A percentile compares a stretch with the other conserved stretches of the same genome.
Evolutionary conservation across 2,797 vertebrate species (phyloP).

Genomic region (Darevskia mixta): DNA sequence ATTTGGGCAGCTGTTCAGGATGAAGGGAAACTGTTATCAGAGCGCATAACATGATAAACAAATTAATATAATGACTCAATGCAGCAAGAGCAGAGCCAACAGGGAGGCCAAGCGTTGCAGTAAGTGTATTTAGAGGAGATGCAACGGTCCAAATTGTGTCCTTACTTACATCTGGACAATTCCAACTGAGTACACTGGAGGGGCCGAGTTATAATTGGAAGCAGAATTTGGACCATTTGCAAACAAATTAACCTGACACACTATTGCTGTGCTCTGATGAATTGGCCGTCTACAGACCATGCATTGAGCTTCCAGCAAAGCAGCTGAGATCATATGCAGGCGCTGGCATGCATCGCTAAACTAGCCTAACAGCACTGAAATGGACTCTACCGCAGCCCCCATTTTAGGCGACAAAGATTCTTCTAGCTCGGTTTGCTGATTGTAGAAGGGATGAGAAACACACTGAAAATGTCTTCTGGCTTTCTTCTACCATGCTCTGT

Average conservation of each 20-base stretch:
- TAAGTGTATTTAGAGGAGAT: conserved; percentile 19
- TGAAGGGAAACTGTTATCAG: conserved; percentile 42
- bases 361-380: not conserved
- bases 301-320: conserved; percentile 23
- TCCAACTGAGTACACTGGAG: not conserved
- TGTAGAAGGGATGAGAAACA: not conserved
- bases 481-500: too few relatives aligned
- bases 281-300: not conserved
- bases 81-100: conserved; percentile 20
- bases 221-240: conserved; percentile 27
- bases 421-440: not conserved
- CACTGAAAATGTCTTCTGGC: not conserved
- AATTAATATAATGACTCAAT: conserved; percentile 48
- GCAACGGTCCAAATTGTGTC: conserved; percentile 15
- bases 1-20: conserved; percentile 46
- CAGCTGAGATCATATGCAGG: conserved; percentile 30
- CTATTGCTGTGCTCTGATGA: conserved; percentile 2
- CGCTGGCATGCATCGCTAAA: not conserved
- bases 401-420: not conserved
- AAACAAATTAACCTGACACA: conserved; percentile 25
- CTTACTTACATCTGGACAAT: conserved; percentile 11
- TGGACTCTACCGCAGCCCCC: not conserved
- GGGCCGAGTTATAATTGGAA: conserved; percentile 10
- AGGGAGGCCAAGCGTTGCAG: conserved; percentile 5
- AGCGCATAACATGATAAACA: conserved; percentile 39